These are phyloP conservation scores for Acanthochromis polyacanthus DNA, from an alignment of 2,113 vertebrate species.

Conservation along the genomic window DNA sequence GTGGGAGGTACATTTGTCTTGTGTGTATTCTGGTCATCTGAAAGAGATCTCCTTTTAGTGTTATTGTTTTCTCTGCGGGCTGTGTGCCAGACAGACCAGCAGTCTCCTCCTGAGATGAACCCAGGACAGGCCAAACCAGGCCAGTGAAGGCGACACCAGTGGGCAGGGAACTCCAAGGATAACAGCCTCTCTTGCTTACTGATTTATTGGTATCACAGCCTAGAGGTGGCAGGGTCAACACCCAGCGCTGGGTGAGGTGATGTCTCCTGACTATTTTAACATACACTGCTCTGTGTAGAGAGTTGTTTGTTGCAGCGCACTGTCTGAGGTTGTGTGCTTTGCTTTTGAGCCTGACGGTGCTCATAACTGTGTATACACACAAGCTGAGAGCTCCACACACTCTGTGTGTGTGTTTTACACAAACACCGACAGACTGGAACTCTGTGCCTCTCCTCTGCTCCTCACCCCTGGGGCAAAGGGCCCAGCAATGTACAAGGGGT, in stretches of 20 bases:
- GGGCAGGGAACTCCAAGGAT: conserved; percentile 54
- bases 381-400: not conserved
- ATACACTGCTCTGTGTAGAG: conserved; percentile 42
- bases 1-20: conserved; percentile 41
- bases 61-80: conserved; percentile 70
- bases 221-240: conserved; percentile 40
- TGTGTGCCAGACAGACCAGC: conserved; percentile 58
- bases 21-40: conserved; percentile 67
- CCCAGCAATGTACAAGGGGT: conserved; percentile 58
- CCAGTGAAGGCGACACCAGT: conserved; percentile 50
- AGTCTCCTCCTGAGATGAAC: conserved; percentile 56
- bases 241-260: conserved; percentile 48
- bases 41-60: conserved; percentile 64
- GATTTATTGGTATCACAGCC: conserved; percentile 67
- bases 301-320: conserved; percentile 32
- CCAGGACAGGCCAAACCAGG: conserved; percentile 43
- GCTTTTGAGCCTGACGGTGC: conserved; percentile 34
- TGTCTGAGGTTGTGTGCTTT: conserved; percentile 41
- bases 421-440: conserved; percentile 42
- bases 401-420: conserved; percentile 12
- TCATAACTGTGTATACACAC: conserved; percentile 28
- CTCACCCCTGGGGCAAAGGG: conserved; percentile 58
- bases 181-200: conserved; percentile 31
- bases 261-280: conserved; percentile 71
- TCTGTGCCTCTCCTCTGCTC: conserved; percentile 41